Base-by-base conservation (phyloP, 1,140 invertebrate genomes). In the Pemphigus obesinymphae region DNA sequence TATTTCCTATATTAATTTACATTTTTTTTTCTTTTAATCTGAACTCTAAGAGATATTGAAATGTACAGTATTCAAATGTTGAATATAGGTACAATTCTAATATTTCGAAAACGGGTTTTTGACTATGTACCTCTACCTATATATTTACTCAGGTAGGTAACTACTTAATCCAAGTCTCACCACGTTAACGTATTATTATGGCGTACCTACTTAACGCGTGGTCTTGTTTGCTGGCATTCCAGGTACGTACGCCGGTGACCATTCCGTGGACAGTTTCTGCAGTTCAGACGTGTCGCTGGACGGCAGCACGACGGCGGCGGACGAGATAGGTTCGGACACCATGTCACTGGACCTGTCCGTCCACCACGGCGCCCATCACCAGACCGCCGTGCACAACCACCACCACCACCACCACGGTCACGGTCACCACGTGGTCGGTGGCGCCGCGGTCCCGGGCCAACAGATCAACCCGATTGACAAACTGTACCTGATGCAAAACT, bases 401-500 rank as follows among this genome's bases (percentile, higher is more conserved):
- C 29, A 53, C 8, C 17, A 20, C 2, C 13, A 58, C 13, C 76
- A 80, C 8, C 70, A 48, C 4, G 40, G 45, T 0, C 76, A 80
- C 7, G 31, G 26, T 82, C 88, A 88, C 82, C 88, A 6, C 87
- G 86, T 82, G 87, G 89, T 83, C 85, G 88, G 82, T 75, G 80
- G 76, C 6, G 43, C 84, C 37, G 68, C 73, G 45, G 84, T 90
- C 85, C 85, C 87, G 83, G 86, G 87, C 83, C 91, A 80, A 26
- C 76, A 93, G 85, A 88, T 92, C 85, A 98, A 98, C 87, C 97
- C 96, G 48, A 98, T 99, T 84, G 96, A 99, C 87, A 97, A 97
- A 89, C 90, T 98, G 66, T 99, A 97, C 89, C 93, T 97, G 85
- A 99, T 99, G 97, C 95, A 97, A 87, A 96, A 94, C 88, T 96